Percentiles rank a stretch among this genome's conserved stretches.
Evolutionary conservation across 2,797 vertebrate genomes (phyloP).

Genomic region (Morelia viridis): DNA sequence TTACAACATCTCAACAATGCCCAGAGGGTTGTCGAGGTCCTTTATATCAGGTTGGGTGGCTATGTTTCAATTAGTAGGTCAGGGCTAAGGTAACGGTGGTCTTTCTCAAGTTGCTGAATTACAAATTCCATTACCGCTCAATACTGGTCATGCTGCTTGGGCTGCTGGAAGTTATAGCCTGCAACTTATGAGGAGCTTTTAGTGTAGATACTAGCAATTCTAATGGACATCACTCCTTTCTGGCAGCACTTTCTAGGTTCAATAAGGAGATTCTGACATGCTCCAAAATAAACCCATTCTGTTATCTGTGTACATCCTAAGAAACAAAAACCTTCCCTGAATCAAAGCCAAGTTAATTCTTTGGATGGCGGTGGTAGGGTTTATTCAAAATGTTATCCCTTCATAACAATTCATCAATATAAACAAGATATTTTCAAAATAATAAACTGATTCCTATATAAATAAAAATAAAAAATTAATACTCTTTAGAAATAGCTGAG

Average conservation of each 20-base stretch:
- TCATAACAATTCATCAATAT: background rate
- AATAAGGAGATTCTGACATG: background rate
- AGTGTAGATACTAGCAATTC: background rate
- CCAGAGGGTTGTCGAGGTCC: background rate
- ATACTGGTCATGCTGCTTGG: background rate
- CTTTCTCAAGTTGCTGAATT: background rate
- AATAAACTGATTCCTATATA: background rate
- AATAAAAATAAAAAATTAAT: background rate
- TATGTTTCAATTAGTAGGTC: background rate
- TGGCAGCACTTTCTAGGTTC: background rate
- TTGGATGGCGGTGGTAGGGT: too few species aligned
- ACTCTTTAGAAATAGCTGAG: background rate
- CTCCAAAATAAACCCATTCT: background rate
- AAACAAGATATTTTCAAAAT: background rate
- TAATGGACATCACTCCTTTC: background rate
- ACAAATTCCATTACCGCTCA: background rate
- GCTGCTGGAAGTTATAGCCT: background rate
- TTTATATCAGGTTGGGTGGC: background rate
- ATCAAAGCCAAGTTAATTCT: background rate
- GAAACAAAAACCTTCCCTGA: background rate
- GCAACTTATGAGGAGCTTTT: background rate
- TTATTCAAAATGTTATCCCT: background rate
- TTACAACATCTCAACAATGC: background rate
- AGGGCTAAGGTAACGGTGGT: background rate
- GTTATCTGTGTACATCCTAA: background rate